A percentile compares a stretch with the other conserved stretches of the same genome.
phyloP scores from a whole-genome alignment of 2,888 invertebrate species.

The Harpagoxenus sublaevis region DNA sequence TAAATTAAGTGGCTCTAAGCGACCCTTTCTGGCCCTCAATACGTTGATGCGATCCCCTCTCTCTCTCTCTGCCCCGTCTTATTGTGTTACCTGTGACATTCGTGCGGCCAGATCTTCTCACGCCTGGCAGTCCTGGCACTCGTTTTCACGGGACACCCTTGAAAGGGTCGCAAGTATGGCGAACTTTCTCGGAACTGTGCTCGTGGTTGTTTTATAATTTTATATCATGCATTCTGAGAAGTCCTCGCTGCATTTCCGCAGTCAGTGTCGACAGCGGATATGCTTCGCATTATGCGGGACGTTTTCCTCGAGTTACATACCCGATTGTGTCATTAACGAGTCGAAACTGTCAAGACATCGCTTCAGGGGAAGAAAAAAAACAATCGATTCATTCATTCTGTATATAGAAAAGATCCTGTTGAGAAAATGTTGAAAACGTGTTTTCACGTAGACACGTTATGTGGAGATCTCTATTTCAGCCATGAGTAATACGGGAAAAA shows the following conservation, averaged over 20 bases:
- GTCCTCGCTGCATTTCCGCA: constrained; percentile 35
- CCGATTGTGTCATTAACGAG: constrained; percentile 25
- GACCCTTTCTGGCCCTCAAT: background rate
- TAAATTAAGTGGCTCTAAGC: constrained; percentile 22
- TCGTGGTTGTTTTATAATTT: constrained; percentile 40
- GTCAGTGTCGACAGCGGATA: constrained; percentile 43
- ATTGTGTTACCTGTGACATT: constrained; percentile 40
- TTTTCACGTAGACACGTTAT: background rate
- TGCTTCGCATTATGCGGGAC: constrained; percentile 40
- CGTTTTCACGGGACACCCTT: constrained; percentile 35
- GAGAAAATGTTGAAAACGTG: background rate
- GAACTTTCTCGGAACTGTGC: constrained; percentile 40
- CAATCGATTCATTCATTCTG: background rate
- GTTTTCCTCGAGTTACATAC: constrained; percentile 19
- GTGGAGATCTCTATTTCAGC: background rate
- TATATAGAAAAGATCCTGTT: background rate
- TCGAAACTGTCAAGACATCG: background rate
- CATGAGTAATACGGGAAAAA: background rate
- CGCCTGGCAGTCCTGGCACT: constrained; percentile 26
- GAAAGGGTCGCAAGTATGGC: constrained; percentile 16
- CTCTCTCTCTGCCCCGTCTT: background rate
- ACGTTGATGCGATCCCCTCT: background rate
- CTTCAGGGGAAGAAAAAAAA: background rate
- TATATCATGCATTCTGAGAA: constrained; percentile 43
- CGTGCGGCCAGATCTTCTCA: constrained; percentile 23